Conservation (phyloP, 2,888 invertebrate species). For the Perizoma flavofasciatum region DNA sequence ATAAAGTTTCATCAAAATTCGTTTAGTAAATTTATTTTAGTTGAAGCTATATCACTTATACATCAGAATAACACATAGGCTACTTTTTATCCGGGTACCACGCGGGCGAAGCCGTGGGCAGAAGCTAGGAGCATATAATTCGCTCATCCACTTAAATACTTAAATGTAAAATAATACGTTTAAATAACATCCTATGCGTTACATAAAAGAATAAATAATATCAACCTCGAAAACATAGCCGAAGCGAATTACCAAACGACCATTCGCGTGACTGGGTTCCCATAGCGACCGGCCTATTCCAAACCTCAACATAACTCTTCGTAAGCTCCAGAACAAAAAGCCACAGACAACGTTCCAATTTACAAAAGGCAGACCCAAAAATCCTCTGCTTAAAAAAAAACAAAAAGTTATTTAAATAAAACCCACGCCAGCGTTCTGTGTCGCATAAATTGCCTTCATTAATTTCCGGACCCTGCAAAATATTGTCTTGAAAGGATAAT, state of each 20-base stretch:
- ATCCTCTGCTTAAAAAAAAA: constrained; percentile 64
- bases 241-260: constrained; percentile 20
- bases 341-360: constrained; percentile 68
- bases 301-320: constrained; percentile 74
- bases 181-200: no score
- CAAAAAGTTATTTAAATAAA: constrained; percentile 80
- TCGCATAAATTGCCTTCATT: constrained; percentile 84
- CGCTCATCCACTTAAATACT: no score
- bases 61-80: no score
- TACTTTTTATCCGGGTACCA: no score
- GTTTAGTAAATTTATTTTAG: no score
- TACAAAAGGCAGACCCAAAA: constrained; percentile 76
- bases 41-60: no score
- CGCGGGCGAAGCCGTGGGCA: no score
- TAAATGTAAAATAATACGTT: no score
- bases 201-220: constrained; percentile 19
- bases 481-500: constrained; percentile 85
- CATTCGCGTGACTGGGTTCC: constrained; percentile 8
- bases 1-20: no score
- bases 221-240: constrained; percentile 17
- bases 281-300: constrained; percentile 49
- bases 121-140: no score
- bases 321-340: constrained; percentile 61
- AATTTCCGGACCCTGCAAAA: constrained; percentile 82
- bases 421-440: constrained; percentile 71